Percentiles rank a stretch among this genome's conserved stretches.
phyloP scores from a whole-genome alignment of 2,113 vertebrate species.

The Eclectus roratus region DNA sequence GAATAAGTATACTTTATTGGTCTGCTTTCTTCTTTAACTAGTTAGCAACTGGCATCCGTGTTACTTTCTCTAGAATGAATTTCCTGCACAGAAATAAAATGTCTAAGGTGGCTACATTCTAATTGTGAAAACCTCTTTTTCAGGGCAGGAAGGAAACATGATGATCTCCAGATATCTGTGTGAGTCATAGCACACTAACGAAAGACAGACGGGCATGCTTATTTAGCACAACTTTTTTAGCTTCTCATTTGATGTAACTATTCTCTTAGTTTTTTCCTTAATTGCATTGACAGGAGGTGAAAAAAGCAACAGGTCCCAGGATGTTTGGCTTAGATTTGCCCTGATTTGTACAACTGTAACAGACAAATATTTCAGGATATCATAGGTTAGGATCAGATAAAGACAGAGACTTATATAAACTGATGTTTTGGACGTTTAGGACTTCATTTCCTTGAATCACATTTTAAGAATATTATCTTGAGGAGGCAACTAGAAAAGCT shows the following conservation, averaged over 20 bases:
- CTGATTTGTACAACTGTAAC: background rate
- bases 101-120: background rate
- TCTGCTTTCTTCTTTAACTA: background rate
- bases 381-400: background rate
- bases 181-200: slow-evolving; percentile 10
- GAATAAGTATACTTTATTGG: background rate
- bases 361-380: background rate
- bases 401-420: background rate
- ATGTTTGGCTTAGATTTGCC: background rate
- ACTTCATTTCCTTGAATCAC: background rate
- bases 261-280: background rate
- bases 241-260: background rate
- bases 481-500: background rate
- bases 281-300: background rate
- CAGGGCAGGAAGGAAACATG: background rate
- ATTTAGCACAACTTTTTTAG: background rate
- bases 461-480: background rate
- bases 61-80: background rate
- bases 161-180: background rate
- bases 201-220: slow-evolving; percentile 4
- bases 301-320: background rate
- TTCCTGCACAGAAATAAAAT: background rate
- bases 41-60: background rate
- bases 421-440: background rate
- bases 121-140: background rate